phyloP scores from a whole-genome alignment of 2,888 invertebrate species.

The Phaonia tiefii region DNA sequence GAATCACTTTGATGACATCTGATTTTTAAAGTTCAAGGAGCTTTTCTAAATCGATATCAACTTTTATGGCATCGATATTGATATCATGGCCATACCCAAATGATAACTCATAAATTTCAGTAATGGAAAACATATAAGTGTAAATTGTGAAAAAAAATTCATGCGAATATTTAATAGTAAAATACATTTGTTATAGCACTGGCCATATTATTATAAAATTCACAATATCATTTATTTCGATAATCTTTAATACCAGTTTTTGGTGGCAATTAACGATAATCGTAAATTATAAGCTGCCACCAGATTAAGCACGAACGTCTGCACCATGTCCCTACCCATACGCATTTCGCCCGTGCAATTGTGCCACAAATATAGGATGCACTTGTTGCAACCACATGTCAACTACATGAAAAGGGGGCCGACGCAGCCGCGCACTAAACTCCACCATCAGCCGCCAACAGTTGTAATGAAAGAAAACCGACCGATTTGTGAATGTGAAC shows the following conservation, averaged over 20 bases:
- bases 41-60: no score
- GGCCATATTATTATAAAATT: slow-evolving; percentile 14
- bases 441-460: not conserved
- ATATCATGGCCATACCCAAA: slow-evolving; percentile 1
- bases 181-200: not conserved
- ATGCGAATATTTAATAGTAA: not conserved
- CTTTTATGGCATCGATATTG: not conserved
- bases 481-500: slow-evolving; percentile 18
- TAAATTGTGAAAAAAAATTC: slow-evolving; percentile 46
- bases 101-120: not conserved
- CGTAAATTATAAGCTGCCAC: slow-evolving; percentile 64
- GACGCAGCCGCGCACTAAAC: not conserved
- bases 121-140: slow-evolving; percentile 21
- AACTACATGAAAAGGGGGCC: not conserved
- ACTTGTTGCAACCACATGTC: slow-evolving; percentile 51
- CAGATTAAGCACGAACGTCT: slow-evolving; percentile 28
- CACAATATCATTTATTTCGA: slow-evolving; percentile 24
- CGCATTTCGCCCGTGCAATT: not conserved
- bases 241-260: slow-evolving; percentile 42
- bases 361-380: slow-evolving; percentile 20
- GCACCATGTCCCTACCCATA: not conserved
- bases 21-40: no score
- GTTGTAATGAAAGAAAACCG: slow-evolving; percentile 36
- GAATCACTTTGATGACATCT: no score
- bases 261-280: slow-evolving; percentile 61